Base-by-base conservation (phyloP, 2,113 vertebrate species). In the Dissostichus mawsoni region DNA sequence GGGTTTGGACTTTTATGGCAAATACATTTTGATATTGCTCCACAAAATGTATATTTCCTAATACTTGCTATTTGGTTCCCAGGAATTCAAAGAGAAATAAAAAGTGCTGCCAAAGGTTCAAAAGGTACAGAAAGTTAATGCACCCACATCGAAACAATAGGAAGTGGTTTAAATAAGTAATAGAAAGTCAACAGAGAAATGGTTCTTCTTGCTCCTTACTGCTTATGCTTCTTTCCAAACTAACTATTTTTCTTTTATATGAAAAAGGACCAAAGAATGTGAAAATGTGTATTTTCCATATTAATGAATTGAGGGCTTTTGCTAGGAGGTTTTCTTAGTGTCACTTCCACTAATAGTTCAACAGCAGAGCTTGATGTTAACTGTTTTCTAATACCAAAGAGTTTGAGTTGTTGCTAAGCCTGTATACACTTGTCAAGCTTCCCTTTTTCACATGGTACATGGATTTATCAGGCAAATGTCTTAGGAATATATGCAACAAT, bases 181-280 rank as follows among this genome's bases (percentile, higher is more conserved):
- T 41, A 41, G 7, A 8, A 41, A 41, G 5, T 41, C 36, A 71
- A 47, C 8, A 48, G 5, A 63, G 2, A 55, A 41, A 18, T 14
- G 1, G 48, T 41, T 48, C 47, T 74, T 50, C 36, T 41, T 41
- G 36, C 36, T 41, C 36, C 36, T 41, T 41, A 29, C 14, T 45
- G 20, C 5, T 41, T 7, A 7, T 41, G 36, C 29, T 41, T 41
- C 36, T 41, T 41, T 45, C 14, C 45, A 18, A 82, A 76, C 85
- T 80, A 87, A 78, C 83, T 79, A 65, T 68, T 80, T 4, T n/a
- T 62, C 72, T 72, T 74, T 36, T 69, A 62, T 18, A 58, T 79
- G 50, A 77, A 87, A 81, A 78, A 80, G 79, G 86, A 91, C 90
- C 90, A 92, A 92, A 89, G 78, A 85, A 85, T 84, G 80, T 85